Base-by-base conservation (phyloP, 2,113 vertebrate species). In the Mus pahari region DNA sequence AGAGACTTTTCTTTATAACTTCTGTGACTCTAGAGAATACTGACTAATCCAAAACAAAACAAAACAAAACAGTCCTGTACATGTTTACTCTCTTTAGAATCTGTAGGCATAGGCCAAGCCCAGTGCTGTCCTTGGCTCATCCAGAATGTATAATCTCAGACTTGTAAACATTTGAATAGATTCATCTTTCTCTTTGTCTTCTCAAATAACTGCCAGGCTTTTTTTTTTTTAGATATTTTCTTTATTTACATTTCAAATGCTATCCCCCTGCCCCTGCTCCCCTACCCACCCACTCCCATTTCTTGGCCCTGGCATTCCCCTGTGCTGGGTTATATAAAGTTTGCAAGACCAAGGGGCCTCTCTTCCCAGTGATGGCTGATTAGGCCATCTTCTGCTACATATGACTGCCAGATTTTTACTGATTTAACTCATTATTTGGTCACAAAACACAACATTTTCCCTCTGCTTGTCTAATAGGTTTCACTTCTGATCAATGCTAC, bases 341-440 rank as follows among this genome's bases (percentile, higher is more conserved):
- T n/a, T n/a, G n/a, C n/a, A n/a, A n/a, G n/a, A n/a, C n/a, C n/a
- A n/a, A n/a, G n/a, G n/a, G n/a, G n/a, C n/a, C n/a, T n/a, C n/a
- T n/a, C n/a, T n/a, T n/a, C n/a, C n/a, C n/a, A n/a, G n/a, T n/a
- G n/a, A n/a, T n/a, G n/a, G n/a, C n/a, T n/a, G n/a, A n/a, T n/a
- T n/a, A n/a, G n/a, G n/a, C n/a, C n/a, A n/a, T n/a, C n/a, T n/a
- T n/a, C n/a, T n/a, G n/a, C n/a, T n/a, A n/a, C n/a, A n/a, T n/a
- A 53, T 48, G 16, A 39, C 20, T 50, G 62, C 71, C 81, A 86
- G 50, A 33, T 89, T 93, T 77, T 94, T 78, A 93, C 28, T 73
- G 22, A 82, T 7, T 83, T 73, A 66, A 79, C 22, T 71, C 73
- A 73, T 20, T 73, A 62, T 82, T 94, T 83, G 90, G n/a, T 77